phyloP scores from a whole-genome alignment of 2,797 vertebrate genomes.

The Atherinosoma microstoma region DNA sequence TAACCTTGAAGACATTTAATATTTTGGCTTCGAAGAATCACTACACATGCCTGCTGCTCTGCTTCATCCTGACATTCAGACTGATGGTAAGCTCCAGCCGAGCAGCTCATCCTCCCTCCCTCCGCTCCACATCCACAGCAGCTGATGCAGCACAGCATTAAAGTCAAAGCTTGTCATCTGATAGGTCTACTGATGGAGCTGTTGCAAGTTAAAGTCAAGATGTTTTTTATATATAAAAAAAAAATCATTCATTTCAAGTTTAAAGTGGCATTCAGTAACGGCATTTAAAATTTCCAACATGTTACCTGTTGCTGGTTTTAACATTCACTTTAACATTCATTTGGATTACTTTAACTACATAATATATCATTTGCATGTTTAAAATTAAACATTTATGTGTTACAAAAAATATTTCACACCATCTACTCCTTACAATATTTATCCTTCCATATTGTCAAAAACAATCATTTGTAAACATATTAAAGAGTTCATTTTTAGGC shows the following conservation, averaged over 20 bases:
- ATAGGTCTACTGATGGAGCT: background rate
- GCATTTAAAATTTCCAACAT: too few species aligned
- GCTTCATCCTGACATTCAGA: conserved; percentile 63
- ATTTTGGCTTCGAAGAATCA: conserved; percentile 21
- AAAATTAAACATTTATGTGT: too few species aligned
- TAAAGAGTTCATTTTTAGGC: too few species aligned
- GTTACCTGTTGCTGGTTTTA: too few species aligned
- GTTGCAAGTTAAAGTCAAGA: background rate
- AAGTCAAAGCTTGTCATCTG: background rate
- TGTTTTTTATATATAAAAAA: background rate
- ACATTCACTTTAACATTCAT: background rate
- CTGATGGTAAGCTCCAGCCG: conserved; percentile 61
- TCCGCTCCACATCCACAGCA: conserved; percentile 30
- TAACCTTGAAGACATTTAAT: conserved; percentile 48
- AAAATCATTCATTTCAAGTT: background rate
- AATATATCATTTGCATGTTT: too few species aligned
- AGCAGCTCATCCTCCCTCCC: conserved; percentile 29
- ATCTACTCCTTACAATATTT: too few species aligned
- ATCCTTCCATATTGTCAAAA: too few species aligned
- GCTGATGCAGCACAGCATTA: conserved; percentile 19
- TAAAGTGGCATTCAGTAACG: too few species aligned
- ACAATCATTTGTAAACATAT: too few species aligned
- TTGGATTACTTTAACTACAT: too few species aligned
- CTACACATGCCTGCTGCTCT: conserved; percentile 35
- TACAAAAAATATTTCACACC: too few species aligned